Percentiles rank a stretch among this genome's conserved stretches.
Evolutionary conservation across 2,797 vertebrate species (phyloP).

Genomic region (Diglossa cyanea): DNA sequence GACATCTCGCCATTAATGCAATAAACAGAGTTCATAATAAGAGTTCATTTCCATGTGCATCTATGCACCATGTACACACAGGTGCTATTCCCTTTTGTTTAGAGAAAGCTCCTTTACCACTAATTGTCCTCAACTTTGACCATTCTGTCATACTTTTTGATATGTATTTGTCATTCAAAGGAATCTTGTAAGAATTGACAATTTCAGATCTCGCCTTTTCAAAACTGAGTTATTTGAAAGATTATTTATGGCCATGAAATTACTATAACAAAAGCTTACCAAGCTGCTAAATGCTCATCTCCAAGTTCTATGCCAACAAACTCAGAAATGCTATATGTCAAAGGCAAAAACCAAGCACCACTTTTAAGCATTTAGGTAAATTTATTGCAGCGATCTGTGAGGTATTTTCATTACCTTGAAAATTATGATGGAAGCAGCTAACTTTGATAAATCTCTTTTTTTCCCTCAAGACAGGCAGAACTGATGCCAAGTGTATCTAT

Average conservation of each 20-base stretch:
- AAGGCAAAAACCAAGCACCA: neutral
- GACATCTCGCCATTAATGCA: neutral
- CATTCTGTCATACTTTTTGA: neutral
- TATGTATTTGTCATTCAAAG: neutral
- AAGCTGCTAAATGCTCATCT: neutral
- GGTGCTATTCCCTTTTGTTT: neutral
- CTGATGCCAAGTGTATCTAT: neutral
- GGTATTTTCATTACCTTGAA: neutral
- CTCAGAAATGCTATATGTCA: neutral
- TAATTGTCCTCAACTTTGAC: neutral
- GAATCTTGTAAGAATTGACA: neutral
- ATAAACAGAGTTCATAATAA: neutral
- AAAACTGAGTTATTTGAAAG: neutral
- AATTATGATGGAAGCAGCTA: neutral
- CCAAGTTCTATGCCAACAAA: neutral
- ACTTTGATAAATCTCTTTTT: neutral
- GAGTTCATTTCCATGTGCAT: neutral
- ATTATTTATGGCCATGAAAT: neutral
- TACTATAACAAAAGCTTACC: neutral
- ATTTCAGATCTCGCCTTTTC: neutral
- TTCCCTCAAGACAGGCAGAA: neutral
- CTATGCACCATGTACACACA: fast-evolving
- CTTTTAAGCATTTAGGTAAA: neutral
- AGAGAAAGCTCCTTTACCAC: neutral
- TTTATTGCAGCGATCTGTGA: neutral